Base-by-base conservation (phyloP, 2,113 vertebrate species). In the Natator depressus region DNA sequence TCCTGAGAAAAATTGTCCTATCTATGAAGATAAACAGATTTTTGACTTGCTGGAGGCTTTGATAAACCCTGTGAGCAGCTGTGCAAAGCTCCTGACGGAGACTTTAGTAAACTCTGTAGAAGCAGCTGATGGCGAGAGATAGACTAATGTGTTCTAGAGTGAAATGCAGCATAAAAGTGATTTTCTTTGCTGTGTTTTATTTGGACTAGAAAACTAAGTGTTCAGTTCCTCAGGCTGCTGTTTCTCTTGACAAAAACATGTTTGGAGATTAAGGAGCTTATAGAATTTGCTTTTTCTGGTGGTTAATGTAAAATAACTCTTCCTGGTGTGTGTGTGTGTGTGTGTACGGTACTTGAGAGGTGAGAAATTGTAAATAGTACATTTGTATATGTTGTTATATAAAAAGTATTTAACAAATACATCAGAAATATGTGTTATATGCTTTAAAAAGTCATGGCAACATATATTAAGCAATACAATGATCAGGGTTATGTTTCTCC, bases 21-120 rank as follows among this genome's bases (percentile, higher is more conserved):
- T 62, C 25, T 75, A 90, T 79, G 82, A 75, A 53, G 46, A 84
- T 53, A 79, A 80, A 62, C 24, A 72, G 65, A 79, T 79, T 62
- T 62, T 42, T 42, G 84, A 42, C 49, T 62, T 53, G n/a, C 25
- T 62, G 55, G 47, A 38, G 13, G 38, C 57, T 62, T 51, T 31
- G n/a, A 47, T 80, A 84, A 49, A 65, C 29, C 72, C 8, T 51
- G 12, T 24, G 24, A 54, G 54, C 78, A 65, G 75, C n/a, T 51
- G 57, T 50, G 82, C 72, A 75, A 57, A 16, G 38, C 27, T 80
- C 57, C 42, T 69, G 49, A 29, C 31, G 51, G n/a, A 80, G 53
- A 69, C 42, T 27, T 47, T 16, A 14, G 75, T 47, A 29, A 78
- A 78, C 42, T 80, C 55, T 35, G 19, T 59, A 35, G 49, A n/a